Evolutionary conservation across 2,888 invertebrate genomes (phyloP), one percentile per base, ranked within the genome.

Genomic region (Drosophila yooni): DNA sequence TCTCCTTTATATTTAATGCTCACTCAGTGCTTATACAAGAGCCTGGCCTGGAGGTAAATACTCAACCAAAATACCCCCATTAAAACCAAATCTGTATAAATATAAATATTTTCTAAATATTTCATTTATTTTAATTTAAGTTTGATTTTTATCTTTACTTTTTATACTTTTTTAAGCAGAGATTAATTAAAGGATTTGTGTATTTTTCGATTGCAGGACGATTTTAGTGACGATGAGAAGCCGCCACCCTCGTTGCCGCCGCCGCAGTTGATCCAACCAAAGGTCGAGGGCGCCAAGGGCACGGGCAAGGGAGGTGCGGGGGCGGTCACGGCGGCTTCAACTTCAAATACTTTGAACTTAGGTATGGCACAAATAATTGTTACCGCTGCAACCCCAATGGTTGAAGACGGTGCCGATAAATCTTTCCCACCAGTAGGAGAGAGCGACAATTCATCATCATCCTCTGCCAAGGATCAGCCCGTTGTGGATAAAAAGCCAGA

Each of bases 301-400:
- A 40, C 3, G 6, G 43, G 31, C 43, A 57, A 43, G 31, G 63
- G 54, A 25, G 81, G 70, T 70, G 70, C 64, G 53, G 70, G 61
- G 62, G 71, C 60, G 53, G 70, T 60, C 8, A 67, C 79, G 52
- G 79, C 63, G 76, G 74, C 80, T 51, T 77, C 66, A 58, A 76
- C 43, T 61, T 65, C 64, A 77, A 94, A 95, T 82, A 95, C 95
- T 81, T 94, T 95, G 83, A 96, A 96, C 83, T 94, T 97, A 76
- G 97, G 96, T 75, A 97, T 97, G 84, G 97, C 97, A 61, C 97
- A 97, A 93, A 98, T 98, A 87, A 97, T 98, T 70, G 98, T 98
- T 93, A 98, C 98, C 54, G 98, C 98, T 63, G 98, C 98, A 78
- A 98, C 98, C 51, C 98, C 98, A 52, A 97, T 97, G 96, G 94